Base-by-base conservation (phyloP, 1,140 invertebrate genomes). In the Orchestia grillus region DNA sequence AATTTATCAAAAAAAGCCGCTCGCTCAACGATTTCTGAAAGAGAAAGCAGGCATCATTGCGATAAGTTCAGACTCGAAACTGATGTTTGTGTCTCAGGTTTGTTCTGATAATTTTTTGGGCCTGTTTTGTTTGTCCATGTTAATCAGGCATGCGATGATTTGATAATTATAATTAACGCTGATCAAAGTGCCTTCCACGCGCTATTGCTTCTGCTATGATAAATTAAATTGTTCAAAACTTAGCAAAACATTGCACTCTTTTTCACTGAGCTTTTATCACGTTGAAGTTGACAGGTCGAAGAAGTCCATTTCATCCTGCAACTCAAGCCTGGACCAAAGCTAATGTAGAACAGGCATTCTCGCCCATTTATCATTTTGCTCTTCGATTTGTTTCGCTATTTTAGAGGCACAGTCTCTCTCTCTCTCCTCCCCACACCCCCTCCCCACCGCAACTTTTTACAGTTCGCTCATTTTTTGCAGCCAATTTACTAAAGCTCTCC, bases 401-500 rank as follows among this genome's bases (percentile, higher is more conserved):
- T 77, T 77, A 77, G 62, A 3, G 62, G 62, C 62, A 77, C 19
- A 19, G 6, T 53, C 62, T 53, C 47, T 53, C 62, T 28, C 62
- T 77, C 62, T 77, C 62, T 28, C 28, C 62, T 77, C 36, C 62
- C 28, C 36, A 41, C 88, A 16, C 40, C 88, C 88, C 88, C 88
- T 42, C 28, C 41, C 44, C 88, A 8, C 6, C 23, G 8, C 8
- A 11, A 44, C 41, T 91, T 91, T 91, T 42, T 91, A 91, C 15
- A 8, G 44, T 42, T 91, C 44, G 42, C 88, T 91, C 44, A 91
- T 44, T 91, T 91, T 91, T 91, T 91, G 4, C 41, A 91, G 88
- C 19, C 88, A 91, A 91, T 91, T 91, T 91, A 44, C 88, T 91
- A 91, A 91, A 42, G 88, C 44, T 91, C 41, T 91, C 88, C 44